Evolutionary conservation across 2,113 vertebrate species (phyloP).

Genomic region (Thryonomys swinderianus): DNA sequence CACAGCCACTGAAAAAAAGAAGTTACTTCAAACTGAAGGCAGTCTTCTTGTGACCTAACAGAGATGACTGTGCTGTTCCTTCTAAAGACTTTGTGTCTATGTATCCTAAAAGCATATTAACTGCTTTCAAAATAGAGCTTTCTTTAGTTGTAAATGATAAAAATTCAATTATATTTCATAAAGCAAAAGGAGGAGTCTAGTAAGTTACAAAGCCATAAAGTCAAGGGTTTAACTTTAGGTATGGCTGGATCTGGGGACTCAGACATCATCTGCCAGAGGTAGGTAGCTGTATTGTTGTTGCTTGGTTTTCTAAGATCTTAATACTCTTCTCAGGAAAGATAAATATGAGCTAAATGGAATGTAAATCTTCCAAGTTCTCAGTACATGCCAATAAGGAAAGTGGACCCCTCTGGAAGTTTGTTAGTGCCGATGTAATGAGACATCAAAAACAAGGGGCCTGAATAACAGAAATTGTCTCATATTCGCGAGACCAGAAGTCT

Average conservation of each 20-base stretch:
- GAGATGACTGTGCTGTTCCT: neutral
- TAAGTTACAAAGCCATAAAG: neutral
- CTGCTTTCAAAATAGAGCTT: neutral
- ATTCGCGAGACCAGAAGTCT: neutral
- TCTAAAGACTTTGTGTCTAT: neutral
- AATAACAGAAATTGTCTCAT: neutral
- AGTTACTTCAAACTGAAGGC: neutral
- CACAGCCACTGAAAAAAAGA: neutral
- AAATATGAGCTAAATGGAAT: neutral
- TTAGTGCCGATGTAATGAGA: neutral
- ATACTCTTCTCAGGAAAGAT: neutral
- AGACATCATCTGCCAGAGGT: neutral
- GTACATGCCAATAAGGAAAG: neutral
- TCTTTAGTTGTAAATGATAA: neutral
- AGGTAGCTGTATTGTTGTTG: neutral
- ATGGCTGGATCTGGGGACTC: neutral
- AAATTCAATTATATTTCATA: neutral
- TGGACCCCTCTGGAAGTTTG: neutral
- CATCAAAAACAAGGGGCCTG: accelerated
- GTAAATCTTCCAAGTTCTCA: neutral
- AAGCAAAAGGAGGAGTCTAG: slow-evolving; percentile 10
- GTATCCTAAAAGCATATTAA: neutral
- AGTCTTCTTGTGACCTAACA: neutral
- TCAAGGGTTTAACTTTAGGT: neutral
- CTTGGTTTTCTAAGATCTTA: neutral